Base-by-base conservation (phyloP, 2,888 invertebrate genomes). In the Xestoiulus laeticollis region DNA sequence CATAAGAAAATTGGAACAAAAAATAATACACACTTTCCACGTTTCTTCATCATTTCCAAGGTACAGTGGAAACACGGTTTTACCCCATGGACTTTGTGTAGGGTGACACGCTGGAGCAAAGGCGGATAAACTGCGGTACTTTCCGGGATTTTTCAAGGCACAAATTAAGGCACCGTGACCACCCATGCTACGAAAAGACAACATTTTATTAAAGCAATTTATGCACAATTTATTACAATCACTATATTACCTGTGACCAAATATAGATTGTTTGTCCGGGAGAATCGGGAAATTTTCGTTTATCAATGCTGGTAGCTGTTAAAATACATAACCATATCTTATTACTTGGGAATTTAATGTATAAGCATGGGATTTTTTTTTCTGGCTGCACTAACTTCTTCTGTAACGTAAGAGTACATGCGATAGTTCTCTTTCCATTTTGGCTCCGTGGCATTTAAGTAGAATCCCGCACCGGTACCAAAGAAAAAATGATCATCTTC, bases 51-150 rank as follows among this genome's bases (percentile, higher is more conserved):
- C 92, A 8, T 94, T 93, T 14, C 96, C 96, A 86, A 98, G 92
- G 91, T 97, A 98, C 0, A 96, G 96, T 87, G 93, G 93, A 88
- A 98, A 96, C 4, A 96, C 96, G 91, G 97, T 98, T 86, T 92
- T 90, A 0, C 99, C 99, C 98, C 98, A 99, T 0, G 95, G 94
- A 90, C 96, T 95, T 87, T 95, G 93, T 2, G 93, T 94, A 0
- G 99, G 98, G 92, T 99, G 97, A 90, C 96, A 95, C 91, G 99
- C 98, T 0, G 99, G 98, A 4, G 99, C 95, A 93, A 99, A 99
- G 6, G 97, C 98, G 89, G 98, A 98, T 0, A 98, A 97, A 84
- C 93, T 93, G 38, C 88, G 87, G 86, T 91, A 90, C 88, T 95
- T 92, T 19, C 96, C 96, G 14, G 98, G 98, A 92, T 97, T 98